Evolutionary conservation across 2,888 invertebrate genomes (phyloP), one percentile per base, ranked within the genome.

Genomic region (Lasioglossum lativentre): DNA sequence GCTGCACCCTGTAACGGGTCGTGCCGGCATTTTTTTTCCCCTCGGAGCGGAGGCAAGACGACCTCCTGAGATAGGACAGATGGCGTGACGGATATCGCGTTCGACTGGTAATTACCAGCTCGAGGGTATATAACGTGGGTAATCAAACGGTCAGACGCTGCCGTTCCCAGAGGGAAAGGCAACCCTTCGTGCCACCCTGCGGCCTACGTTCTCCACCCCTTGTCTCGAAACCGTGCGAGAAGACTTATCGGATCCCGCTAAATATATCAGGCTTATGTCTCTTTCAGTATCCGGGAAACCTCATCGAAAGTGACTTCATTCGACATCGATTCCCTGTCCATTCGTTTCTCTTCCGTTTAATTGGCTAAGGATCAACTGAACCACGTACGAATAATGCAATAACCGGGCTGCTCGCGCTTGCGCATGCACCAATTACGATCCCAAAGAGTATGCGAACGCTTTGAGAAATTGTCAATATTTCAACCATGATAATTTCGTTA

Each of bases 1-100:
- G 23, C 27, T 27, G 38, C 38, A 16, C n/a, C 16, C 47, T 16
- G 82, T 52, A 77, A 59, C 30, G 10, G 63, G n/a, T 42, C 52
- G 47, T 38, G 52, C 42, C 42, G 85, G 30, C 34, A 74, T 63
- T 59, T 74, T 77, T 80, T 80, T 59, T 52, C 75, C 71, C 52
- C 59, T 56, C 27, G 34, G 30, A 56, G 19, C 27, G 34, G 30
- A 56, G 19, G 66, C 71, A 70, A 80, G 66, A 45, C 56, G 68
- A 82, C 83, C 85, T 56, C 63, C 78, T 87, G 86, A 87, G 86
- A 89, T 82, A 89, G 73, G 86, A 34, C 92, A 91, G 89, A 90
- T 93, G 90, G 90, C 91, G 89, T 91, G 91, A 91, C 90, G 90
- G 91, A 90, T 92, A 91, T 91, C 88, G 89, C 86, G 82, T 90